Evolutionary conservation across 2,113 vertebrate genomes (phyloP), one percentile per base, ranked within the genome.

Genomic region (Aix galericulata): DNA sequence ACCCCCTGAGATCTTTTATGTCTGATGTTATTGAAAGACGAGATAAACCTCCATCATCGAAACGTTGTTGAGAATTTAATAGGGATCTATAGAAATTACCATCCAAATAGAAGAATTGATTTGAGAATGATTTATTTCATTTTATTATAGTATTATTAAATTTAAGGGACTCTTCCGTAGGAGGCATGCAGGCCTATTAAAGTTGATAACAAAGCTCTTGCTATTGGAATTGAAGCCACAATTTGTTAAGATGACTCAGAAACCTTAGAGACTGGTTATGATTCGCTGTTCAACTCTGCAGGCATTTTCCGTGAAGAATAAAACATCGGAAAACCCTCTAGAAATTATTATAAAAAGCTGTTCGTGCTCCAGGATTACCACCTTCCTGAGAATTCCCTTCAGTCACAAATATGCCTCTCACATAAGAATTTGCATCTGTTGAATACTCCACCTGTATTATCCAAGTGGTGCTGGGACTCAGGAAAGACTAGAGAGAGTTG

Each of bases 121-220:
- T 53, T 60, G 69, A 86, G 77, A 72, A 78, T 52, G 2, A 74
- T 90, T 88, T 90, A 71, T 81, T 94, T 74, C 12, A 46, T 91
- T 93, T 83, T 86, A 84, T 82, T 89, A 32, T 42, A 34, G 60
- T 60, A 56, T 68, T 89, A 94, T 88, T 89, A 82, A 76, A 91
- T 94, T 82, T 91, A 92, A 87, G 68, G 86, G 92, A 79, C 59
- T 91, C 50, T 87, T 89, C 83, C 71, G 60, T 60, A 74, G 69
- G 77, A 91, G 11, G 67, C 40, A 79, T 27, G 26, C 27, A 60
- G 48, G n/a, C 36, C 76, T 58, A 90, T 90, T 94, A 78, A 91
- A 62, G 86, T 50, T 86, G 88, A 82, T 83, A 96, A 95, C 73
- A 92, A 91, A 91, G 50, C 48, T 96, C 38, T 83, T 36, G 44